Base-by-base conservation (phyloP, 2,797 vertebrate species). In the Netta rufina region DNA sequence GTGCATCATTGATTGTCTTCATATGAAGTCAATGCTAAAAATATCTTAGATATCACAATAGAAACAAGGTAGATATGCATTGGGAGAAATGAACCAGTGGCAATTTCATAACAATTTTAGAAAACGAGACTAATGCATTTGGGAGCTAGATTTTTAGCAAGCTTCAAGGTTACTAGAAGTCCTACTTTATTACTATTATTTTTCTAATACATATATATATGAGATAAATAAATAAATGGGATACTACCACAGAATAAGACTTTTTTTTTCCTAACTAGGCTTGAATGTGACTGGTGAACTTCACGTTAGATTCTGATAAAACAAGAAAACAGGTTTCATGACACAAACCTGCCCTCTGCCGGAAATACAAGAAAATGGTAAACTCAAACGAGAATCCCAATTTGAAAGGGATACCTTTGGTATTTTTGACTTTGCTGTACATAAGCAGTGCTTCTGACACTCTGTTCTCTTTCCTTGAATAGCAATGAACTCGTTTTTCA, bases 321-420 rank as follows among this genome's bases (percentile, higher is more conserved):
- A 21, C 0, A 20, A 92, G 27, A 45, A 2, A 25, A 33, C 2
- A 24, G 43, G 9, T 57, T 95, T 84, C 80, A 80, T 80, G 75
- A 70, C 89, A 57, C 94, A 69, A 65, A 79, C 41, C 77, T 92
- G 96, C 96, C 97, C 96, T 94, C 97, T 97, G 83, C 92, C 92
- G 97, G 96, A 92, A 69, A 10, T 19, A 91, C 14, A n/a, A 56
- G 58, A 64, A 88, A 89, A 49, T 19, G 11, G 49, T 39, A 54
- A 90, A 53, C 8, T 17, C 20, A 38, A 62, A 21, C 33, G 6
- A 32, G 4, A 86, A 36, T 49, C 8, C 12, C 1, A 69, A 56
- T 47, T 79, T 24, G 13, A 53, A 70, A 58, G 2, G 8, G 5
- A 30, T 1, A 4, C 0, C 4, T 60, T 67, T 20, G 7, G 1